Evolutionary conservation across 1,140 invertebrate genomes (phyloP).

Genomic region (Frieseomelitta varia): DNA sequence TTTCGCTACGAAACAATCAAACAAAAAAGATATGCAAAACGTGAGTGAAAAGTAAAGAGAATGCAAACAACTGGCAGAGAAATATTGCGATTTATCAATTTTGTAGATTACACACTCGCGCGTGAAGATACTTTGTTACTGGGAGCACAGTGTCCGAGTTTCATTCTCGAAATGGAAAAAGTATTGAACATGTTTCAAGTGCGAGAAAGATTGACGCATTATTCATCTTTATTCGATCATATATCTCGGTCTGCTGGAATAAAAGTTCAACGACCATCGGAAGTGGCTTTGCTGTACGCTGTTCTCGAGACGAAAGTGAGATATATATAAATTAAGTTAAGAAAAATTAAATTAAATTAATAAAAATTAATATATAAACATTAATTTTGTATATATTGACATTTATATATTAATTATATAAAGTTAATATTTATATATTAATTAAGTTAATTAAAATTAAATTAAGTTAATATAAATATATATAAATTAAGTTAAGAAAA

Average conservation of each 20-base stretch:
- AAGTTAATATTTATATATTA: no score
- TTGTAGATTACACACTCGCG: slow-evolving; percentile 66
- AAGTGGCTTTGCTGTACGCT: slow-evolving; percentile 68
- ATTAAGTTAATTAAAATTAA: no score
- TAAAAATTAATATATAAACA: no score
- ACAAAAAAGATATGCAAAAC: neutral
- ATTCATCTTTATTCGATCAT: slow-evolving; percentile 60
- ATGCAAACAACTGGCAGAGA: neutral
- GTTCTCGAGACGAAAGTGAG: slow-evolving; percentile 73
- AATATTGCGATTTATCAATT: neutral
- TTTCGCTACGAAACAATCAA: neutral
- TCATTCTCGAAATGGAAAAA: slow-evolving; percentile 54
- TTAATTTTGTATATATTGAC: no score
- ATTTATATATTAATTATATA: no score
- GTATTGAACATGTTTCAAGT: slow-evolving; percentile 27
- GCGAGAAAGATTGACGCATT: neutral
- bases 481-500: no score
- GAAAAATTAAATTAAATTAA: no score
- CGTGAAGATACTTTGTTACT: slow-evolving; percentile 70
- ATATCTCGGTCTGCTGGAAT: slow-evolving; percentile 62
- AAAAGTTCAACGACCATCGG: slow-evolving; percentile 58
- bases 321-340: neutral
- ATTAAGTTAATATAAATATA: no score
- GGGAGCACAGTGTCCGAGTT: slow-evolving; percentile 73
- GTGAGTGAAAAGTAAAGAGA: neutral